A percentile compares a stretch with the other conserved stretches of the same genome.
These are phyloP conservation scores for Myotis yumanensis DNA, from an alignment of 2,113 vertebrate genomes.

Conservation along the genomic window DNA sequence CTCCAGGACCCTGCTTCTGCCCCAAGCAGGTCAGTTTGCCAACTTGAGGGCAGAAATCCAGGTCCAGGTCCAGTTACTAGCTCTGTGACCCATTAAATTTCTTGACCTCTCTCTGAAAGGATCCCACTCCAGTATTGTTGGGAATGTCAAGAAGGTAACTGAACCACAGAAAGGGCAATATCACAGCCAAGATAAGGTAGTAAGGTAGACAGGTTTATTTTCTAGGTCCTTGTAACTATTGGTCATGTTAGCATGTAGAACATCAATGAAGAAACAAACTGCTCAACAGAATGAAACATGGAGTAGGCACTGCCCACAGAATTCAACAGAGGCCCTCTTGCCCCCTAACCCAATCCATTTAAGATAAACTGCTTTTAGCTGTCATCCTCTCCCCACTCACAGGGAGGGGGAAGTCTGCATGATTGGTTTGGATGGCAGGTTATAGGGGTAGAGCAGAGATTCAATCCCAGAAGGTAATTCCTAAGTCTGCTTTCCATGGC, in stretches of 20 bases:
- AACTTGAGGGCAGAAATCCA: background rate
- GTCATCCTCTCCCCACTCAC: background rate
- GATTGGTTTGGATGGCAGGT: background rate
- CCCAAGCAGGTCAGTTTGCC: background rate
- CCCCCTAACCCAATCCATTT: background rate
- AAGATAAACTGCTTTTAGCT: conserved; percentile 32
- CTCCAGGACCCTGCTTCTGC: background rate
- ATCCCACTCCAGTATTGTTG: background rate
- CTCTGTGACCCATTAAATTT: background rate
- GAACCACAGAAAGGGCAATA: background rate
- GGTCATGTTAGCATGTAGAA: background rate
- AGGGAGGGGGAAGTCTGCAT: background rate
- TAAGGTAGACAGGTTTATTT: background rate
- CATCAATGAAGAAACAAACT: conserved; percentile 12
- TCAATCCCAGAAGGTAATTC: background rate
- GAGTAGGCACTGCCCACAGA: conserved; percentile 56
- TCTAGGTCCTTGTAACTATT: background rate
- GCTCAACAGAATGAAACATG: background rate
- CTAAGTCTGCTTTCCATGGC: conserved; percentile 8
- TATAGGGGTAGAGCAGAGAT: background rate
- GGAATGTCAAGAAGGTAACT: background rate
- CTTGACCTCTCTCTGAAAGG: background rate
- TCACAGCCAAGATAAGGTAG: background rate
- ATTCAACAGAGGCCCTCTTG: background rate
- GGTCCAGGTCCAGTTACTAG: background rate